These are phyloP conservation scores for Sminthurides aquaticus DNA, from an alignment of 2,888 invertebrate genomes.

Conservation along the genomic window DNA sequence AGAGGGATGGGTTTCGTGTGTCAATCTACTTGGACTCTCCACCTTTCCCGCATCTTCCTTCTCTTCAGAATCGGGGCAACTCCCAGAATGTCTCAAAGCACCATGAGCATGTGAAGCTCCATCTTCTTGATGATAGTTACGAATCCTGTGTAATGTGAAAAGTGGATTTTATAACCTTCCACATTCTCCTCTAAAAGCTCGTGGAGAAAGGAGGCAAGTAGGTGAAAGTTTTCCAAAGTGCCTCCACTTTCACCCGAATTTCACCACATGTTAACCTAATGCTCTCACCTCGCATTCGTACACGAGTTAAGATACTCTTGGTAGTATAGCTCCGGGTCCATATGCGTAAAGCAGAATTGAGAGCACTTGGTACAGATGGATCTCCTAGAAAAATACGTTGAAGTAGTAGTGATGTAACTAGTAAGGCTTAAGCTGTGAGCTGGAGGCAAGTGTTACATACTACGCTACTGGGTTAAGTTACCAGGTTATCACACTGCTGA, in stretches of 20 bases:
- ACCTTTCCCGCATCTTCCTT: not conserved
- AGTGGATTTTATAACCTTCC: not conserved
- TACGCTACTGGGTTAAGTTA: too few relatives aligned
- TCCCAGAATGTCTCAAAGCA: too few relatives aligned
- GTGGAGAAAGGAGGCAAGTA: not conserved
- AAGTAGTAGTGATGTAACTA: too few relatives aligned
- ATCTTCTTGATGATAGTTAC: not conserved
- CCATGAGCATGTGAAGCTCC: not conserved
- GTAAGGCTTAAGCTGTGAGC: not conserved
- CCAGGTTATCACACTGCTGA: too few relatives aligned
- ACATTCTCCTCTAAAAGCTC: not conserved
- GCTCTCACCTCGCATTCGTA: slow-evolving; percentile 14
- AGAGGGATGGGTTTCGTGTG: not conserved
- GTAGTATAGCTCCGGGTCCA: slow-evolving; percentile 5
- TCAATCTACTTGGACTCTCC: not conserved
- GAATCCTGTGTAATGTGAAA: not conserved
- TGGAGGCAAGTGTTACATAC: not conserved
- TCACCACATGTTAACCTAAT: too few relatives aligned
- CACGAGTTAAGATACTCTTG: slow-evolving; percentile 4
- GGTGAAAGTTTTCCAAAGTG: too few relatives aligned
- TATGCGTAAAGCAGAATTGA: not conserved
- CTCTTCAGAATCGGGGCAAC: not conserved
- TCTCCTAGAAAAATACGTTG: slow-evolving; percentile 4
- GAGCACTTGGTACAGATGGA: slow-evolving; percentile 11
- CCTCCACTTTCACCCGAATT: too few relatives aligned